phyloP scores from a whole-genome alignment of 2,113 vertebrate species.

The Caranx melampygus region DNA sequence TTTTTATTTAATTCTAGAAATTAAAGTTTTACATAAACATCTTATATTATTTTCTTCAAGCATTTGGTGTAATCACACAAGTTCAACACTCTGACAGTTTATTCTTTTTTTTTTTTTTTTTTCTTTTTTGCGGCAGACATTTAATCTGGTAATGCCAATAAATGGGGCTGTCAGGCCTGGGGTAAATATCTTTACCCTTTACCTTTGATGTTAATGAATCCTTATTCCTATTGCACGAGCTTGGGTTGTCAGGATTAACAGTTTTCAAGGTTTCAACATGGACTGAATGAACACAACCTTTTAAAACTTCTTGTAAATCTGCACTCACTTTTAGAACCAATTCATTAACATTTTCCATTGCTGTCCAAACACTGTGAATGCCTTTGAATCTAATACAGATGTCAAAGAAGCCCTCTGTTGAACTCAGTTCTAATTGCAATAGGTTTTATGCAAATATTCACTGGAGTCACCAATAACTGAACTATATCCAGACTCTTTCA shows the following conservation, averaged over 20 bases:
- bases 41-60: no score
- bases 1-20: no score
- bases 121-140: no score
- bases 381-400: not conserved
- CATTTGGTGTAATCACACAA: no score
- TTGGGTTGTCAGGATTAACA: not conserved
- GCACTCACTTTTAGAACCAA: not conserved
- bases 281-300: not conserved
- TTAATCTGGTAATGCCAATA: no score
- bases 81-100: no score
- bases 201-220: not conserved
- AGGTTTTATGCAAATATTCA: not conserved
- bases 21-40: no score
- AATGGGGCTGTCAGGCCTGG: no score
- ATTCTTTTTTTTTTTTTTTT: no score
- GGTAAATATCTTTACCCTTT: not conserved
- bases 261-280: not conserved
- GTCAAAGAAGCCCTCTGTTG: not conserved
- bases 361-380: not conserved
- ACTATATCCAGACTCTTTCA: constrained; percentile 14
- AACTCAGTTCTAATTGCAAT: not conserved
- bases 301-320: not conserved
- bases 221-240: not conserved
- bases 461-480: not conserved
- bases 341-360: not conserved